phyloP scores from a whole-genome alignment of 2,113 vertebrate species.

The Collichthys lucidus region DNA sequence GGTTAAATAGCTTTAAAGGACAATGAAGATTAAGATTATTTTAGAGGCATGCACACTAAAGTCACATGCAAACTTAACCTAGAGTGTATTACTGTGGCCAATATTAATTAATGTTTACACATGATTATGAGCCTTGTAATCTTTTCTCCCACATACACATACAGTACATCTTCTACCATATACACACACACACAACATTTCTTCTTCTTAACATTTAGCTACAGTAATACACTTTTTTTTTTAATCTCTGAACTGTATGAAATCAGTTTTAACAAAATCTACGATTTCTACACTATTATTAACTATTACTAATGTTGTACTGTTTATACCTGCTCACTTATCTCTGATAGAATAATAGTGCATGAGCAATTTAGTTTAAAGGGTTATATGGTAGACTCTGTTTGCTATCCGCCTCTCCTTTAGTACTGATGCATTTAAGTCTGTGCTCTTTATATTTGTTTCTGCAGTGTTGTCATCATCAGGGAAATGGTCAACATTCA shows the following conservation, averaged over 20 bases:
- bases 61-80: neutral
- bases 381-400: no score
- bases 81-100: conserved; percentile 3
- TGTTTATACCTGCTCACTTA: neutral
- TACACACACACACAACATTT: neutral
- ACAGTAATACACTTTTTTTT: neutral
- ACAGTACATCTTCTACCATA: neutral
- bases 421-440: no score
- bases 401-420: no score
- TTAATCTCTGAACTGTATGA: no score
- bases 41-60: neutral
- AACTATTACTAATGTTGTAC: neutral
- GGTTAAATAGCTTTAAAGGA: neutral
- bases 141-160: conserved; percentile 4
- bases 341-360: neutral
- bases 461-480: no score
- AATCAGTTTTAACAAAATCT: neutral
- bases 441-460: no score
- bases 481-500: no score
- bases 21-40: neutral
- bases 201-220: no score
- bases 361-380: no score
- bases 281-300: neutral
- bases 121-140: conserved; percentile 17
- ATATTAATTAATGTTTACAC: conserved; percentile 25